Conservation (phyloP, 2,888 invertebrate species). For the Eumacrocentrus americanus region DNA sequence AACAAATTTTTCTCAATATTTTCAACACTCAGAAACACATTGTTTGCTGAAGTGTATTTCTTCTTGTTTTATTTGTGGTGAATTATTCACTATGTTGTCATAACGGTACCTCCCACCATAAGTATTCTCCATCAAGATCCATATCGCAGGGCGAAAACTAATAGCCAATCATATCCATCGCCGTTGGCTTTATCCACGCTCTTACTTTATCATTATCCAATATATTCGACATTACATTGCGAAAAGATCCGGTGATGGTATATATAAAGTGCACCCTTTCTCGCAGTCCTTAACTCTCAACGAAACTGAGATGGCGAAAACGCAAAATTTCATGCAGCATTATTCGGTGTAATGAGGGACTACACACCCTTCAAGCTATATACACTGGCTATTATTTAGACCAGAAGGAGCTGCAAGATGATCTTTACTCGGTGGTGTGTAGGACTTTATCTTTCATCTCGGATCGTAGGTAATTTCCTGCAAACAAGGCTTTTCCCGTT, state of each 20-base stretch:
- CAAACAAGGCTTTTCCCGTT: conserved; percentile 23
- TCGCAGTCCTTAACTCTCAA: not conserved
- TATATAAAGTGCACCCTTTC: not conserved
- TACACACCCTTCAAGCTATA: not conserved
- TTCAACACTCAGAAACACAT: not conserved
- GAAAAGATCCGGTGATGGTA: not conserved
- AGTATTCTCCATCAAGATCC: conserved; percentile 58
- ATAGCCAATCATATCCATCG: conserved; percentile 56
- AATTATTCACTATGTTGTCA: too few species aligned
- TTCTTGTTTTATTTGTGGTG: not conserved
- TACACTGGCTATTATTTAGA: conserved; percentile 9
- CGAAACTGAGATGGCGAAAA: conserved; percentile 4
- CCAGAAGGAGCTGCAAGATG: conserved; percentile 7
- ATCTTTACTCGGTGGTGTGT: conserved; percentile 9
- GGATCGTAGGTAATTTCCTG: conserved; percentile 23
- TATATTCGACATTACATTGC: conserved; percentile 47
- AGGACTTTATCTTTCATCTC: conserved; percentile 19
- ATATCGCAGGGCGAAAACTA: conserved; percentile 57
- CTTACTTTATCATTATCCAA: conserved; percentile 55
- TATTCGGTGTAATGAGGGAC: conserved; percentile 17
- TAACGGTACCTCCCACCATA: conserved; percentile 58
- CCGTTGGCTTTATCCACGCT: conserved; percentile 38
- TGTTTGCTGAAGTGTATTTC: not conserved
- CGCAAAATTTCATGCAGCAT: conserved; percentile 16
- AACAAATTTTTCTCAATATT: not conserved